phyloP scores from a whole-genome alignment of 2,113 vertebrate species.

The Clinocottus analis region DNA sequence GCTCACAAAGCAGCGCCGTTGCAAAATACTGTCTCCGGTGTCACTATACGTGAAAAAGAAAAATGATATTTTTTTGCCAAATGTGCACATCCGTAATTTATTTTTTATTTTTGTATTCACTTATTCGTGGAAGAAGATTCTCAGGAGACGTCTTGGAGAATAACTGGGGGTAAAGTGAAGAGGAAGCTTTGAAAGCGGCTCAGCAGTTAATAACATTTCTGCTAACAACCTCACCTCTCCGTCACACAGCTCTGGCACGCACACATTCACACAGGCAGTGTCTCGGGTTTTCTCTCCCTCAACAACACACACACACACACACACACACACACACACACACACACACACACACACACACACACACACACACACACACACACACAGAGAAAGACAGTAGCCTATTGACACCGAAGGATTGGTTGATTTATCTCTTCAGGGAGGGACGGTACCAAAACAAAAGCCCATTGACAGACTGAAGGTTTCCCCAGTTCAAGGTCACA shows the following conservation, averaged over 20 bases:
- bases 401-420: conserved; percentile 27
- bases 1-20: conserved; percentile 13
- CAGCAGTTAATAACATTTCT: conserved; percentile 64
- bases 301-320: not conserved
- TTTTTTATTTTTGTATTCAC: not conserved
- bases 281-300: not conserved
- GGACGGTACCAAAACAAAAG: conserved; percentile 46
- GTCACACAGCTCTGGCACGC: conserved; percentile 23
- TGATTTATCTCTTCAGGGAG: conserved; percentile 28
- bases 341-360: not conserved
- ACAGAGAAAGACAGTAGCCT: conserved; percentile 25
- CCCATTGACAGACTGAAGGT: conserved; percentile 35
- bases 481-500: conserved; percentile 51
- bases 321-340: not conserved
- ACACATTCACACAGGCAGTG: conserved; percentile 10
- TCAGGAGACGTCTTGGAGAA: conserved; percentile 32
- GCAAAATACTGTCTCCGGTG: not conserved
- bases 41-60: not conserved
- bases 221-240: conserved; percentile 41
- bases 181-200: conserved; percentile 53
- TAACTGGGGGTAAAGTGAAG: conserved; percentile 4
- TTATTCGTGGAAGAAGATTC: conserved; percentile 14
- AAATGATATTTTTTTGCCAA: conserved; percentile 15
- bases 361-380: not conserved
- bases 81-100: too few species aligned